These are phyloP conservation scores for Mastacembelus armatus DNA, from an alignment of 2,797 vertebrate genomes.

Conservation along the genomic window DNA sequence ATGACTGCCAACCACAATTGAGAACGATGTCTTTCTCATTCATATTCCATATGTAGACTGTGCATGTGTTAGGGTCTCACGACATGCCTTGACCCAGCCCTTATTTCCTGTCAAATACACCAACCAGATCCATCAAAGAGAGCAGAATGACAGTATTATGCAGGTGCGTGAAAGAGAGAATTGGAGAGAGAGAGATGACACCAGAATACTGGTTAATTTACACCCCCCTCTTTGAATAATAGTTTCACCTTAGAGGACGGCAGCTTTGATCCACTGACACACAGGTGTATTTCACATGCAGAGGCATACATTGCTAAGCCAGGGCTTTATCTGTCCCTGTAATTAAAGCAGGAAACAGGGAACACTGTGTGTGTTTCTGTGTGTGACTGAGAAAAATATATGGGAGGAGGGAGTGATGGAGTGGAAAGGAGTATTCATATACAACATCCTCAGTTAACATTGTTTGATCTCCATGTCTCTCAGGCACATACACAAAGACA, in stretches of 20 bases:
- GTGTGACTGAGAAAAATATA: slow-evolving; percentile 32
- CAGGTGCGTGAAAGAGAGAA: slow-evolving; percentile 68
- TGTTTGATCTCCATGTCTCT: slow-evolving; percentile 63
- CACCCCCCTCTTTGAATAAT: slow-evolving; percentile 74
- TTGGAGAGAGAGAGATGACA: slow-evolving; percentile 61
- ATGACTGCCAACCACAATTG: slow-evolving; percentile 37
- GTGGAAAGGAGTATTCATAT: slow-evolving; percentile 60
- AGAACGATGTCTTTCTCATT: slow-evolving; percentile 15
- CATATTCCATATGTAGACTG: slow-evolving; percentile 26
- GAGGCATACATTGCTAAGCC: slow-evolving; percentile 53
- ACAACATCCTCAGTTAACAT: slow-evolving; percentile 30
- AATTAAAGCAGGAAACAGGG: slow-evolving; percentile 77
- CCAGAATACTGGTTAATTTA: slow-evolving; percentile 73
- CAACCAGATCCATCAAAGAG: slow-evolving; percentile 77
- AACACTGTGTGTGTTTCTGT: slow-evolving; percentile 18
- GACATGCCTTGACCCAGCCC: slow-evolving; percentile 70
- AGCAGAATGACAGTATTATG: slow-evolving; percentile 68
- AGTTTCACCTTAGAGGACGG: slow-evolving; percentile 68
- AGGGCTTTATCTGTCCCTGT: slow-evolving; percentile 72
- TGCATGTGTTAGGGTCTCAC: slow-evolving; percentile 49
- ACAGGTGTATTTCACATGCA: slow-evolving; percentile 77
- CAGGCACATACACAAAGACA: slow-evolving; percentile 44
- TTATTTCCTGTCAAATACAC: slow-evolving; percentile 81
- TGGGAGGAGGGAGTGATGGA: slow-evolving; percentile 42
- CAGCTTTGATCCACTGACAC: slow-evolving; percentile 79